Conservation (phyloP, 1,140 invertebrate genomes). For the Eubasilissa regina region DNA sequence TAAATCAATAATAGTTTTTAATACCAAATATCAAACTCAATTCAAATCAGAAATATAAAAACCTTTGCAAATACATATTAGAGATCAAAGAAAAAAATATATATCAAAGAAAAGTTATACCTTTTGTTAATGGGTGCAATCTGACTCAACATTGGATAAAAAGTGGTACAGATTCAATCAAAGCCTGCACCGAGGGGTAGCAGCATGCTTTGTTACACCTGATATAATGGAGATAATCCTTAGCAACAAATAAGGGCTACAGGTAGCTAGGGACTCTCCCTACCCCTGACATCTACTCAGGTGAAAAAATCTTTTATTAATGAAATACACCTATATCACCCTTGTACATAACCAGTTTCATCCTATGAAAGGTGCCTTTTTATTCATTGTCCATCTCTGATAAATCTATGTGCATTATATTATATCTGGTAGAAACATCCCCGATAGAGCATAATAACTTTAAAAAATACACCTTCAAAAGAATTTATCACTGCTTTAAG, state of each 20-base stretch:
- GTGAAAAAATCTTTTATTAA: slow-evolving; percentile 61
- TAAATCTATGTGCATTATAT: no score
- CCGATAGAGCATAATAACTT: no score
- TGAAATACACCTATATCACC: slow-evolving; percentile 48
- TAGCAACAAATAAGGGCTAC: slow-evolving; percentile 55
- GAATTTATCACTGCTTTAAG: no score
- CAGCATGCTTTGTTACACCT: slow-evolving; percentile 51
- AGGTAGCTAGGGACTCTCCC: slow-evolving; percentile 54
- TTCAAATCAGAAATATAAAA: no score
- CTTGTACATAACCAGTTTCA: slow-evolving; percentile 7
- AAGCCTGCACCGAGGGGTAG: slow-evolving; percentile 42
- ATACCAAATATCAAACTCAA: no score
- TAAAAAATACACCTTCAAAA: no score
- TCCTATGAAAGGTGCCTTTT: background rate
- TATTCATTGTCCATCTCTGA: slow-evolving; percentile 14
- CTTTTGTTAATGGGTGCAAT: background rate
- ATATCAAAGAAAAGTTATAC: slow-evolving; percentile 6
- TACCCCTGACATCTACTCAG: slow-evolving; percentile 57
- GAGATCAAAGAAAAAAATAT: slow-evolving; percentile 24
- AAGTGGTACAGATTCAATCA: slow-evolving; percentile 38
- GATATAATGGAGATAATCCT: slow-evolving; percentile 55
- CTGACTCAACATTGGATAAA: slow-evolving; percentile 5
- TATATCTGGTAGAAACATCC: no score
- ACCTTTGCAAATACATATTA: no score
- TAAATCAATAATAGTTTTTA: no score